Conservation (phyloP, 2,113 vertebrate species). For the Plecotus auritus region DNA sequence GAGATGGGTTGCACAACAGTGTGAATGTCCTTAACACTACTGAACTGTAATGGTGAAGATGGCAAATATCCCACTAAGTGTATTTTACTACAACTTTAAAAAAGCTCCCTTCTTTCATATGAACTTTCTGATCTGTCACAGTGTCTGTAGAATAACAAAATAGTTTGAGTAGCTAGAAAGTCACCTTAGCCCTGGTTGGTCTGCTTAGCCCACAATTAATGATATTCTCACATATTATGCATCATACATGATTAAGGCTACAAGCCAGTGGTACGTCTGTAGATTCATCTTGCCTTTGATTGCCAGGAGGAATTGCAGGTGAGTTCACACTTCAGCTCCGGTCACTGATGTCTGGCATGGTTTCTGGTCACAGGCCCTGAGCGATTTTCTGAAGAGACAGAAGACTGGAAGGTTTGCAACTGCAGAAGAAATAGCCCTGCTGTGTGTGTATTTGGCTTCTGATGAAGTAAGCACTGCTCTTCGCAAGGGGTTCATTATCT, state of each 20-base stretch:
- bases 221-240: not conserved
- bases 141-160: not conserved
- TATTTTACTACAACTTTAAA: not conserved
- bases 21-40: not conserved
- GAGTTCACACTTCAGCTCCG: not conserved
- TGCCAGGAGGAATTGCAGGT: not conserved
- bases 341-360: not conserved
- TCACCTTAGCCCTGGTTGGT: not conserved
- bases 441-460: conserved; percentile 95
- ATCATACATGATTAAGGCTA: not conserved
- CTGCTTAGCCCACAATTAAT: not conserved
- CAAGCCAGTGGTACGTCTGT: not conserved
- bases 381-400: conserved; percentile 92
- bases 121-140: not conserved
- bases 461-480: conserved; percentile 87
- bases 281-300: not conserved
- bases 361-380: conserved; percentile 83
- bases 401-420: conserved; percentile 93
- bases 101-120: not conserved
- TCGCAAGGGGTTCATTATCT: not conserved
- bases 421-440: conserved; percentile 91
- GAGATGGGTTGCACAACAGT: not conserved
- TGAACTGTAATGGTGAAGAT: not conserved
- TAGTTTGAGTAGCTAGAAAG: not conserved
- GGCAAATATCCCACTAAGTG: not conserved